Base-by-base conservation (phyloP, 2,113 vertebrate species). In the Elephantulus edwardii region DNA sequence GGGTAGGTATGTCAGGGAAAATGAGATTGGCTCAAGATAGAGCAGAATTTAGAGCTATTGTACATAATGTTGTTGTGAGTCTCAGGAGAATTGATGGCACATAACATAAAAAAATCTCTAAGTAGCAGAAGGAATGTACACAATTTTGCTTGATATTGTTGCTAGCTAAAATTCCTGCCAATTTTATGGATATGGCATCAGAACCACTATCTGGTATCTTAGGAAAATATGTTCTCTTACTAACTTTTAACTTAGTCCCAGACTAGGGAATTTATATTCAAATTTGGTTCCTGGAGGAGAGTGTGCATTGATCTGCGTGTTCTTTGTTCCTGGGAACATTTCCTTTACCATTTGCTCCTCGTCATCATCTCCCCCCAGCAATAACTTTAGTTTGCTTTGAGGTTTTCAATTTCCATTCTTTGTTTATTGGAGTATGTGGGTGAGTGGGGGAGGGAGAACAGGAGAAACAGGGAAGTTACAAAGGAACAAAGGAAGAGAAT, bases 181-280 rank as follows among this genome's bases (percentile, higher is more conserved):
- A 80, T 76, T 72, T 94, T 62, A 54, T 50, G 58, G 38, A 33
- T 72, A 19, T 89, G 71, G 46, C 70, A 94, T 83, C 8, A 75
- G 78, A 87, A 64, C 28, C 33, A 83, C 40, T 8, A 60, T 52
- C 46, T 86, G 84, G 33, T 66, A 75, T 79, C 72, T n/a, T 70
- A 80, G 44, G 17, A 76, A 91, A 62, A 81, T 19, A 77, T 76
- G 48, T 79, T 83, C 38, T 78, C 42, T 84, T 87, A 75, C 68
- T 92, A 87, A 77, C 85, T 93, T 93, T 94, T 89, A 80, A 91
- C 89, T 82, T 88, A 89, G 54, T 28, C 26, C 70, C 24, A 70
- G 62, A 87, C 26, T 81, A 86, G 76, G 50, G 46, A 56, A 76
- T 88, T 94, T 83, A 64, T n/a, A 87, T 76, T 77, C 62, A 70